A percentile compares a stretch with the other conserved stretches of the same genome.
These are phyloP conservation scores for Lasioglossum leucozonium DNA, from an alignment of 2,888 invertebrate species.

Conservation along the genomic window DNA sequence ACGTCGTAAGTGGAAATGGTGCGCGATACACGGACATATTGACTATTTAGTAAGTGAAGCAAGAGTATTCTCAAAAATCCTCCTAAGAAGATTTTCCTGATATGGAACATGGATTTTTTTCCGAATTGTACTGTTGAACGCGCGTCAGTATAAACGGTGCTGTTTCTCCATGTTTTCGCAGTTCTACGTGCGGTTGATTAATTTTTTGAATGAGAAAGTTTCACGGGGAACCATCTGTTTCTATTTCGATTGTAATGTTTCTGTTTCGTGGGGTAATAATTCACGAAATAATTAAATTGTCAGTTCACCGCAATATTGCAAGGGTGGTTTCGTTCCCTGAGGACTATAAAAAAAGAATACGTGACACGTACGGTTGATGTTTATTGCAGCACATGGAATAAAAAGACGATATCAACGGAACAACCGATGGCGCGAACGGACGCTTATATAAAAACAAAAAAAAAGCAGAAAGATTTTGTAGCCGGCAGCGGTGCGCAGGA, in stretches of 20 bases:
- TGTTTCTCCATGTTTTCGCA: background rate
- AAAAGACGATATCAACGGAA: background rate
- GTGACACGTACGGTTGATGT: background rate
- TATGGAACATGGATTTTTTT: no score
- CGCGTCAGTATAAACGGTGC: background rate
- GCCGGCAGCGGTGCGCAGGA: background rate
- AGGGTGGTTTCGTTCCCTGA: background rate
- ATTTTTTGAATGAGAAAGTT: background rate
- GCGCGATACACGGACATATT: background rate
- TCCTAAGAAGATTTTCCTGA: no score
- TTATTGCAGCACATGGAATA: background rate
- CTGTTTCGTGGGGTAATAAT: background rate
- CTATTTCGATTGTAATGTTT: no score
- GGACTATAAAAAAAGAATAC: background rate
- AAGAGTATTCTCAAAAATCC: no score
- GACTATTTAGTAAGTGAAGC: background rate
- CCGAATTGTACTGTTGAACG: background rate
- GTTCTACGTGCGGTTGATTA: background rate
- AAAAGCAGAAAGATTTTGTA: background rate
- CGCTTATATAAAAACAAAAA: background rate
- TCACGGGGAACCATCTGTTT: background rate
- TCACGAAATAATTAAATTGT: background rate
- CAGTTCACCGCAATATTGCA: background rate
- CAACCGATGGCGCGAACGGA: background rate
- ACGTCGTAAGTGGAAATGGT: background rate